These are phyloP conservation scores for Amblyornis subalaris DNA, from an alignment of 2,113 vertebrate genomes.

Conservation along the genomic window DNA sequence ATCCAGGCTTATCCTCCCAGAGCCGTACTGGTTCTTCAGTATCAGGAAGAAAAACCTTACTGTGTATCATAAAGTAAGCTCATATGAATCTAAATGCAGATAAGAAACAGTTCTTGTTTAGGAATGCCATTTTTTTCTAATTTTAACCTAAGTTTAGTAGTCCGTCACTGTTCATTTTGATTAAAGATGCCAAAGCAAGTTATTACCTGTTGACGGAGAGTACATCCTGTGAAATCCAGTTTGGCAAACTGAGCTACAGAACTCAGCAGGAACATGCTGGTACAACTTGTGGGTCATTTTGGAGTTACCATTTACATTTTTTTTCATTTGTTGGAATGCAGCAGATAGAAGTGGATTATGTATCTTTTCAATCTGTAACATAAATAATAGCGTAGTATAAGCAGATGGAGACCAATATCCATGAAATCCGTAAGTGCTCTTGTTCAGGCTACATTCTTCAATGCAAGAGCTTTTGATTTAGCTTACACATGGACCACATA, in stretches of 20 bases:
- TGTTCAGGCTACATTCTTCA: not conserved
- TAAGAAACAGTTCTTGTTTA: not conserved
- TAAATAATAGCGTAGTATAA: not conserved
- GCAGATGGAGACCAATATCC: not conserved
- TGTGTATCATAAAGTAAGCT: not conserved
- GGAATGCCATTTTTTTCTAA: not conserved
- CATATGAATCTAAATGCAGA: not conserved
- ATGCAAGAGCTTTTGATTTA: not conserved
- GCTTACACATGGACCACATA: not conserved
- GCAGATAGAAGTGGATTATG: conserved; percentile 66
- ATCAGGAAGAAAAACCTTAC: not conserved
- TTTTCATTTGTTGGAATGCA: conserved; percentile 72
- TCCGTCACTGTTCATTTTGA: not conserved
- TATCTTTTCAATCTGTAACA: conserved; percentile 78
- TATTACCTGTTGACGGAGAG: conserved; percentile 74
- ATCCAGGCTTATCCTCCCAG: not conserved
- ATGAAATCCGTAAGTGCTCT: not conserved
- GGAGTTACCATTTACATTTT: not conserved
- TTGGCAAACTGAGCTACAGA: conserved; percentile 71
- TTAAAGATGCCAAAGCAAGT: not conserved
- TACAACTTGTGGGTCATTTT: conserved; percentile 57
- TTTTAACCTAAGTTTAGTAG: not conserved
- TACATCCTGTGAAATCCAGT: conserved; percentile 83
- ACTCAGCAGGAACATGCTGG: conserved; percentile 78
- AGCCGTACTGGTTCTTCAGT: not conserved